Percentiles rank a stretch among this genome's conserved stretches.
These are phyloP conservation scores for Morpho achilles DNA, from an alignment of 2,888 invertebrate species.

Conservation along the genomic window DNA sequence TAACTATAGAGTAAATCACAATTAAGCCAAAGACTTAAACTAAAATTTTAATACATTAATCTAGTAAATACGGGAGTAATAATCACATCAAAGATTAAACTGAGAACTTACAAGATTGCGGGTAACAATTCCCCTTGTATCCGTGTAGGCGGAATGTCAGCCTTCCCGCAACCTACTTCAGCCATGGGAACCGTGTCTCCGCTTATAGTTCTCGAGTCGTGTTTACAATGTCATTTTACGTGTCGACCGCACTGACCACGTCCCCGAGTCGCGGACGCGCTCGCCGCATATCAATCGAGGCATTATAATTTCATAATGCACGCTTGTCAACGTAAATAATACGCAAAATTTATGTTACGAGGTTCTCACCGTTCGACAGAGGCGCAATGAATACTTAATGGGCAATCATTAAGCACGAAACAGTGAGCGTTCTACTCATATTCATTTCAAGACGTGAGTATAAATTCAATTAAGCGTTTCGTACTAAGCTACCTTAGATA, in stretches of 20 bases:
- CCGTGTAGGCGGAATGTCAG: slow-evolving; percentile 24
- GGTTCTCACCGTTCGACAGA: slow-evolving; percentile 71
- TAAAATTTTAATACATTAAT: slow-evolving; percentile 2
- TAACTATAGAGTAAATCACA: too few relatives aligned
- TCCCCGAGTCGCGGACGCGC: slow-evolving; percentile 43
- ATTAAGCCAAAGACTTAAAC: too few relatives aligned
- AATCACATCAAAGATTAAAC: slow-evolving; percentile 22
- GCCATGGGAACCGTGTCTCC: slow-evolving; percentile 30
- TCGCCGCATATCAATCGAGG: slow-evolving; percentile 61
- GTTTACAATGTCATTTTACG: slow-evolving; percentile 41
- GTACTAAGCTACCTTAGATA: slow-evolving; percentile 37
- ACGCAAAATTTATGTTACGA: slow-evolving; percentile 79
- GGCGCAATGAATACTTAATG: slow-evolving; percentile 67
- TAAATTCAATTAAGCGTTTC: slow-evolving; percentile 72
- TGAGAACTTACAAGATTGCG: slow-evolving; percentile 22
- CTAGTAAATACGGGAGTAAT: slow-evolving; percentile 17
- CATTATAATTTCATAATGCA: slow-evolving; percentile 78
- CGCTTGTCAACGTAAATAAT: slow-evolving; percentile 76
- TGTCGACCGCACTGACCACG: slow-evolving; percentile 52
- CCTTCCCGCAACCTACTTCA: slow-evolving; percentile 28
- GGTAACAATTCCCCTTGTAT: slow-evolving; percentile 23
- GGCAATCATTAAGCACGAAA: slow-evolving; percentile 49
- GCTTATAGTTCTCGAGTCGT: slow-evolving; percentile 24
- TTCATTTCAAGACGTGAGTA: slow-evolving; percentile 72
- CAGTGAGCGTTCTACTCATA: slow-evolving; percentile 60